Percentiles rank a stretch among this genome's conserved stretches.
These are phyloP conservation scores for Zophobas atratus DNA, from an alignment of 1,140 invertebrate genomes.

Conservation along the genomic window DNA sequence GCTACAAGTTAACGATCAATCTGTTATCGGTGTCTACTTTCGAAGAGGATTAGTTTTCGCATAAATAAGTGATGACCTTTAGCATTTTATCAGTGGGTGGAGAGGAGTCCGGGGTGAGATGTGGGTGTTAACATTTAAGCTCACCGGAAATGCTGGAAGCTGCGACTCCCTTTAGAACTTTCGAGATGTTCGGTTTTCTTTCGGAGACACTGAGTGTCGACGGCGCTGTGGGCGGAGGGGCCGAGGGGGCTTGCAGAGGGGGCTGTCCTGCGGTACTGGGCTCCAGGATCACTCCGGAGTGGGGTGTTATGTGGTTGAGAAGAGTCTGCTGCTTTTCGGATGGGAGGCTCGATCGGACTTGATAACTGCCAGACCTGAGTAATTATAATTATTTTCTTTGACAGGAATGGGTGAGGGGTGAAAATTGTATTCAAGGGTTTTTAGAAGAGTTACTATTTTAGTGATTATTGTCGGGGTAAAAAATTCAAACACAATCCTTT, in stretches of 20 bases:
- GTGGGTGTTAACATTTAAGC: slow-evolving; percentile 15
- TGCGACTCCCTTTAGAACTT: slow-evolving; percentile 69
- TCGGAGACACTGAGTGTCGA: slow-evolving; percentile 63
- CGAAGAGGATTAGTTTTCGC: slow-evolving; percentile 13
- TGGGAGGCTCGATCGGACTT: slow-evolving; percentile 66
- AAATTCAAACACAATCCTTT: too few species aligned
- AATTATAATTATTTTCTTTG: slow-evolving; percentile 18
- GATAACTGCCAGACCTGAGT: slow-evolving; percentile 68
- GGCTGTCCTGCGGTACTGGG: slow-evolving; percentile 65
- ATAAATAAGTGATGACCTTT: slow-evolving; percentile 10
- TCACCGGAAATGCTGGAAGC: slow-evolving; percentile 74
- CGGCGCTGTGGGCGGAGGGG: slow-evolving; percentile 60
- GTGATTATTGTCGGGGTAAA: too few species aligned
- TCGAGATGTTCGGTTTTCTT: slow-evolving; percentile 66
- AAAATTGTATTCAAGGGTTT: too few species aligned
- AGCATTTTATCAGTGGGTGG: neutral
- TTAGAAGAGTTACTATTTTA: too few species aligned
- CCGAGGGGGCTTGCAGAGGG: slow-evolving; percentile 58
- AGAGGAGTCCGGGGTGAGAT: neutral
- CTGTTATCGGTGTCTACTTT: neutral
- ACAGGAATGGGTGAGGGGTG: neutral
- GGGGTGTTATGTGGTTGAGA: slow-evolving; percentile 68
- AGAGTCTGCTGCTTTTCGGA: slow-evolving; percentile 68
- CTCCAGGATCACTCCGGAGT: slow-evolving; percentile 65
- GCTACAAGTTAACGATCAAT: slow-evolving; percentile 55